Percentiles rank a stretch among this genome's conserved stretches.
Evolutionary conservation across 1,140 invertebrate genomes (phyloP).

Genomic region (Andricus grossulariae): DNA sequence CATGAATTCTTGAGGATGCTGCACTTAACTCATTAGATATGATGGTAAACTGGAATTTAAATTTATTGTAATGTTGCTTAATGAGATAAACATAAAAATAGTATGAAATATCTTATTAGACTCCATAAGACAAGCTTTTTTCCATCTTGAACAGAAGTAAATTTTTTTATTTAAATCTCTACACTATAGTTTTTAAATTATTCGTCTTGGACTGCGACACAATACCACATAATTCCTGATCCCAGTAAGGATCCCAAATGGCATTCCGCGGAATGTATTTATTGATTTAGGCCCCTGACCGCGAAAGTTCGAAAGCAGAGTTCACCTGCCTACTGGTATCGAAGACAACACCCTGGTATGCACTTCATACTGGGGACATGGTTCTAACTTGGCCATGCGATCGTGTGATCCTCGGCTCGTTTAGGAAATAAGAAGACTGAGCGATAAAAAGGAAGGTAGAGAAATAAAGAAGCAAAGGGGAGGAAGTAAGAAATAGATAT

Average conservation of each 20-base stretch:
- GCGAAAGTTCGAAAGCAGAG: neutral
- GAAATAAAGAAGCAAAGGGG: constrained; percentile 10
- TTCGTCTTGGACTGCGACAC: neutral
- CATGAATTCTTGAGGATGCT: constrained; percentile 21
- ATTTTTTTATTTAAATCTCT: neutral
- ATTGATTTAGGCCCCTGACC: neutral
- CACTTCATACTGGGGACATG: neutral
- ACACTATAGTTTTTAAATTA: neutral
- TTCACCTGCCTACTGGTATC: constrained; percentile 21
- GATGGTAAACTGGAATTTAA: constrained; percentile 25
- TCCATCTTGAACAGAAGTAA: neutral
- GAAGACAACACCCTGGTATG: constrained; percentile 30
- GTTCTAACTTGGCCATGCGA: neutral
- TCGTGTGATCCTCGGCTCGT: constrained; percentile 9
- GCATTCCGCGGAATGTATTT: constrained; percentile 1
- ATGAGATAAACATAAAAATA: neutral
- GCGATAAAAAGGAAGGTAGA: neutral
- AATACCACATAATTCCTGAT: constrained; percentile 14
- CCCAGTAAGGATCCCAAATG: neutral
- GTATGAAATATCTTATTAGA: neutral
- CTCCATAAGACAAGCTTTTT: neutral
- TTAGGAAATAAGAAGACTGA: constrained; percentile 8
- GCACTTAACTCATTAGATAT: constrained; percentile 31
- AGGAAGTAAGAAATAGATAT: constrained; percentile 39
- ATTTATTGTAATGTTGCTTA: constrained; percentile 2